Conservation (phyloP, 2,888 invertebrate species). For the Dorcus parallelipipedus region DNA sequence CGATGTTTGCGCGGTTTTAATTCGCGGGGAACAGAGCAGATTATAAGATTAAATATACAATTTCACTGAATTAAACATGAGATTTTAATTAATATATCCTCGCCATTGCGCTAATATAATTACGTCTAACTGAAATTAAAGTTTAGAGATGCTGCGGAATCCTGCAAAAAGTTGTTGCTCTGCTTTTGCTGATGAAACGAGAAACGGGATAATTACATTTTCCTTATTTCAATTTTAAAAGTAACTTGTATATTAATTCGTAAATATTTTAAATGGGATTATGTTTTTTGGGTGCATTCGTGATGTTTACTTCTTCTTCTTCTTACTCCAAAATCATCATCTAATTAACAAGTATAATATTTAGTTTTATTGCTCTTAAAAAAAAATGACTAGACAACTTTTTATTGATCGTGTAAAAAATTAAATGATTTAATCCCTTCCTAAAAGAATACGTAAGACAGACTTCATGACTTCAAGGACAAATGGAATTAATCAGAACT, state of each 20-base stretch:
- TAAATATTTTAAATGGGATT: conserved; percentile 7
- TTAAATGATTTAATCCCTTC: too few species aligned
- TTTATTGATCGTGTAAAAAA: too few species aligned
- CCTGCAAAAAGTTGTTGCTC: conserved; percentile 27
- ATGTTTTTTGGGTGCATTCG: not conserved
- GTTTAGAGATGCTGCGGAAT: conserved; percentile 35
- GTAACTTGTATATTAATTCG: conserved; percentile 9
- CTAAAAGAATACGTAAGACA: too few species aligned
- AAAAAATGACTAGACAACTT: too few species aligned
- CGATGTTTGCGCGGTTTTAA: conserved; percentile 48
- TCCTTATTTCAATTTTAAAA: conserved; percentile 7
- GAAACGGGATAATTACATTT: conserved; percentile 2
- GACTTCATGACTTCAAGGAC: too few species aligned
- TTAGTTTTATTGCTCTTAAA: too few species aligned
- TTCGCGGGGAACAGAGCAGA: conserved; percentile 47
- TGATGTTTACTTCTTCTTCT: too few species aligned
- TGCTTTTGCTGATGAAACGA: too few species aligned
- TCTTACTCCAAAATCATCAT: too few species aligned
- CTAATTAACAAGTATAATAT: too few species aligned
- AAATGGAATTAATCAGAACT: too few species aligned
- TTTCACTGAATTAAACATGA: conserved; percentile 50
- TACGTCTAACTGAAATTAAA: conserved; percentile 42
- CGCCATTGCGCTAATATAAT: conserved; percentile 39
- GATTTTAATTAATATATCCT: conserved; percentile 51
- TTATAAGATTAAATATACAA: conserved; percentile 50